These are phyloP conservation scores for Cephus pygmeus DNA, from an alignment of 2,888 invertebrate genomes.

Conservation along the genomic window DNA sequence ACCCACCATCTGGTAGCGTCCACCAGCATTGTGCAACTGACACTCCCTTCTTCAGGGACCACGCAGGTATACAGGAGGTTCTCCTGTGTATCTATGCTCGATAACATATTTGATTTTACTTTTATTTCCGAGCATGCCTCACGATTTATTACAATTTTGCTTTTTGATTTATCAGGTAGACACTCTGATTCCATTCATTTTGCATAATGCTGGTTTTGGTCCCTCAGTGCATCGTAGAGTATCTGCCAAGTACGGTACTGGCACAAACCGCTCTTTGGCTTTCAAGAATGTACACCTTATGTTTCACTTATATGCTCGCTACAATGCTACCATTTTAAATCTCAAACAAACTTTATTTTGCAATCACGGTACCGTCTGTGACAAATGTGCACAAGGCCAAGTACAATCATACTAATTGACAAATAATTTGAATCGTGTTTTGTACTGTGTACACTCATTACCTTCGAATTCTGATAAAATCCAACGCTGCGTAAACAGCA, in stretches of 20 bases:
- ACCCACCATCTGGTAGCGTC: slow-evolving; percentile 70
- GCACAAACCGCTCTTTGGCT: neutral
- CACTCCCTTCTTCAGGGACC: slow-evolving; percentile 70
- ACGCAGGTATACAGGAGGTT: slow-evolving; percentile 62
- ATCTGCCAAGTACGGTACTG: neutral
- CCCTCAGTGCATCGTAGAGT: slow-evolving; percentile 2
- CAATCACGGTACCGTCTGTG: neutral
- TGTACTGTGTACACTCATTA: neutral
- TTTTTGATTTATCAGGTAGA: neutral
- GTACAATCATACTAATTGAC: neutral
- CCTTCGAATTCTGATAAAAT: neutral
- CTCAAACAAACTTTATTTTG: neutral
- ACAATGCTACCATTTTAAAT: neutral
- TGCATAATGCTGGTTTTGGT: slow-evolving; percentile 61
- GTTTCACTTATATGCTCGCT: neutral
- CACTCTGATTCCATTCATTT: slow-evolving; percentile 23
- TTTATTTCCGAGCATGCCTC: slow-evolving; percentile 1
- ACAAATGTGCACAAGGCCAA: neutral
- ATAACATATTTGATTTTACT: neutral
- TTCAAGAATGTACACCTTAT: neutral
- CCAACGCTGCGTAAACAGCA: neutral
- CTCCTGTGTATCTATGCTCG: slow-evolving; percentile 28
- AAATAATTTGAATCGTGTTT: neutral
- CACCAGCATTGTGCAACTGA: slow-evolving; percentile 88
- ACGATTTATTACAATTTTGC: neutral